Percentiles rank a stretch among this genome's conserved stretches.
Conservation (phyloP, 2,888 invertebrate species). For the Rotaria macrura region DNA sequence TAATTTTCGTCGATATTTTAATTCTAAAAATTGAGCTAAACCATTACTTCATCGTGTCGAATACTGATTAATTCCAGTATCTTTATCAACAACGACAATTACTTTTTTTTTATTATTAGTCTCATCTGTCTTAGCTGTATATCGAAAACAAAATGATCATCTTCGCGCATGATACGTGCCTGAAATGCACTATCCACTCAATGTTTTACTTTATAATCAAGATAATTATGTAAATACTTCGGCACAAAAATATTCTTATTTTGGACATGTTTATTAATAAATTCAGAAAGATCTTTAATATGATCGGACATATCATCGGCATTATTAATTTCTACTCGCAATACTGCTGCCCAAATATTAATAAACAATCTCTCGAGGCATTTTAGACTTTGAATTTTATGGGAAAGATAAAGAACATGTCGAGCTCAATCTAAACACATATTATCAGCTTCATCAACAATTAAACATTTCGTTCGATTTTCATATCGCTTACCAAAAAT, state of each 20-base stretch:
- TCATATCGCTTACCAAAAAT: not conserved
- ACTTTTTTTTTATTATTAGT: not conserved
- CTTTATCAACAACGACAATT: not conserved
- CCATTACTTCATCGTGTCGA: not conserved
- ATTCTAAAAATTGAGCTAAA: constrained; percentile 17
- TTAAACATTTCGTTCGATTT: not conserved
- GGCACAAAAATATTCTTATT: not conserved
- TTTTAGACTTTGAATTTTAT: constrained; percentile 3
- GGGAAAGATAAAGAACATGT: constrained; percentile 16
- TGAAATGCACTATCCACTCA: constrained; percentile 2
- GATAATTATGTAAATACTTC: not conserved
- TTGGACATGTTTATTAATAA: not conserved
- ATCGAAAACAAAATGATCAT: constrained; percentile 1
- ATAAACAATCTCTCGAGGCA: not conserved
- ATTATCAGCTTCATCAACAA: not conserved
- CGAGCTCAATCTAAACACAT: not conserved
- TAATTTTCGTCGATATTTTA: not conserved
- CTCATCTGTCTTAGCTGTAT: not conserved
- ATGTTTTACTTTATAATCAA: not conserved
- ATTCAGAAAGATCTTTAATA: not conserved
- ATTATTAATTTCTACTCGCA: not conserved
- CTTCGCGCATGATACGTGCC: not conserved
- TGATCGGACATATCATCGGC: not conserved
- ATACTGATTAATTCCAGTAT: not conserved
- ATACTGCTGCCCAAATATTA: not conserved